Evolutionary conservation across 2,113 vertebrate genomes (phyloP).

Genomic region (Gambusia affinis): DNA sequence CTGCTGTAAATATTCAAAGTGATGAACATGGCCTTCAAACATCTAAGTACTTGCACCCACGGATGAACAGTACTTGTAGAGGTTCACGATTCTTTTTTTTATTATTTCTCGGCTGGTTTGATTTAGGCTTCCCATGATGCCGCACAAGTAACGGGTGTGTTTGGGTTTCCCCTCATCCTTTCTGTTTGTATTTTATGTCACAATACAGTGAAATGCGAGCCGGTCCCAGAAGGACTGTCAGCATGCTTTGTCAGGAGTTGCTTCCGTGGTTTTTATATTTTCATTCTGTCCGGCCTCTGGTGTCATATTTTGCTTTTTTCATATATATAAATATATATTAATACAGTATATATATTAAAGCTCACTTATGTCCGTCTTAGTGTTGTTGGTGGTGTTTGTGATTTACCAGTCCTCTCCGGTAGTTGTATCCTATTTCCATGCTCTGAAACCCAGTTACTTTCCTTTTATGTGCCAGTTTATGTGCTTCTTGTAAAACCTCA

Average conservation of each 20-base stretch:
- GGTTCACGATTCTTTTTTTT: too few species aligned
- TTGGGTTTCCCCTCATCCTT: background rate
- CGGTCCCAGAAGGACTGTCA: too few species aligned
- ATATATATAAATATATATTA: too few species aligned
- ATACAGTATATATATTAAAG: background rate
- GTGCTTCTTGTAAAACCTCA: background rate
- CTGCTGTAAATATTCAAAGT: too few species aligned
- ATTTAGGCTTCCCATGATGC: too few species aligned
- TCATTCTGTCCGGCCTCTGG: background rate
- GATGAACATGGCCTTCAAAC: too few species aligned
- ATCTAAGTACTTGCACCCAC: too few species aligned
- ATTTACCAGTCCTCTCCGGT: background rate
- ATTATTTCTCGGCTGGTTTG: too few species aligned
- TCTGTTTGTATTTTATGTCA: too few species aligned
- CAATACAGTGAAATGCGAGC: too few species aligned
- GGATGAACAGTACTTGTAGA: too few species aligned
- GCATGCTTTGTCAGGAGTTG: background rate
- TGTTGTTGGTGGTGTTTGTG: background rate
- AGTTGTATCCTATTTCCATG: background rate
- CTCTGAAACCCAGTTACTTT: background rate
- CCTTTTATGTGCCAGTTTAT: background rate
- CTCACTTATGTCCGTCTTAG: background rate
- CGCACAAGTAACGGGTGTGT: background rate
- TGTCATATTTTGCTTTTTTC: background rate
- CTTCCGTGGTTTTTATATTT: background rate